These are phyloP conservation scores for Trichonephila clavipes DNA, from an alignment of 1,140 invertebrate species.

Conservation along the genomic window DNA sequence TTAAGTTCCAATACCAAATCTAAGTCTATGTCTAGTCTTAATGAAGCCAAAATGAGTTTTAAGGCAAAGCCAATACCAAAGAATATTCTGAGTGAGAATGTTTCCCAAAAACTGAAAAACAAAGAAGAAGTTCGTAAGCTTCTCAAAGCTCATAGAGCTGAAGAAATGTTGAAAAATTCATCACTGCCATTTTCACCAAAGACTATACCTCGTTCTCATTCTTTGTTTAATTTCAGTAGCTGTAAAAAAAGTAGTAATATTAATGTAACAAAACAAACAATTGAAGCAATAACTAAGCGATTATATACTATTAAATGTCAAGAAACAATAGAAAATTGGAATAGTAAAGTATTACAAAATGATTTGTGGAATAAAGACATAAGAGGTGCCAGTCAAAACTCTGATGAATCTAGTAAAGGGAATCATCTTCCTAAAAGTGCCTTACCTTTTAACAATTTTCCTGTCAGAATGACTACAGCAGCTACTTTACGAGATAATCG, in stretches of 20 bases:
- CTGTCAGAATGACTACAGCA: slow-evolving; percentile 64
- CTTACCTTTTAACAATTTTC: slow-evolving; percentile 58
- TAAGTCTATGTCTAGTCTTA: not conserved
- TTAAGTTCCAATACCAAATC: not conserved
- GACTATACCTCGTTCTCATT: slow-evolving; percentile 12
- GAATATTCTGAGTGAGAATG: slow-evolving; percentile 41
- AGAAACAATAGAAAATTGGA: slow-evolving; percentile 54
- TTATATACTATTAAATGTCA: slow-evolving; percentile 56
- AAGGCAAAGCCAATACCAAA: slow-evolving; percentile 70
- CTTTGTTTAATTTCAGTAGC: not conserved
- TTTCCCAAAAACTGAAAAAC: slow-evolving; percentile 53
- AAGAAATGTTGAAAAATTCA: slow-evolving; percentile 48
- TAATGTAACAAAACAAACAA: slow-evolving; percentile 28
- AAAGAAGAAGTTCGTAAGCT: slow-evolving; percentile 61
- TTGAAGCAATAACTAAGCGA: slow-evolving; percentile 41
- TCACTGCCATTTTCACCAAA: slow-evolving; percentile 55
- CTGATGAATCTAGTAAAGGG: not conserved
- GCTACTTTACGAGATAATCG: slow-evolving; percentile 42
- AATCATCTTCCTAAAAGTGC: not conserved
- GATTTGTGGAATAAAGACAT: not conserved
- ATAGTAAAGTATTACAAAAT: slow-evolving; percentile 47
- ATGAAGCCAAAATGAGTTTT: not conserved
- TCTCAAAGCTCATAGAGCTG: slow-evolving; percentile 54
- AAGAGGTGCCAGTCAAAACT: not conserved
- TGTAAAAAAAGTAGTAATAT: not conserved